Evolutionary conservation across 1,140 invertebrate species (phyloP).

Genomic region (Scylla paramamosain): DNA sequence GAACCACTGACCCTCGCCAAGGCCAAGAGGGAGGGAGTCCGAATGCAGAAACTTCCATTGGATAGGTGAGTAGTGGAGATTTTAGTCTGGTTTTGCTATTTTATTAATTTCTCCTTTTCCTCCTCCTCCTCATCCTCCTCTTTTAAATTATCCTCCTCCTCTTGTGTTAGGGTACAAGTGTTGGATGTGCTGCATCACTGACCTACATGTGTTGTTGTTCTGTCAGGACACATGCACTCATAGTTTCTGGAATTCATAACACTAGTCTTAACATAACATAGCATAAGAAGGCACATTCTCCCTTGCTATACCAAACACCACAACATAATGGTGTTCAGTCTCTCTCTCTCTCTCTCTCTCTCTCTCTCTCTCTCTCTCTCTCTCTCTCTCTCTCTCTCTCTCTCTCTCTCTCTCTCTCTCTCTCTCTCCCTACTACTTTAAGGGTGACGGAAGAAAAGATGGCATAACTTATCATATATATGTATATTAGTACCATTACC

Average conservation of each 20-base stretch:
- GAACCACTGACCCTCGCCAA: slow-evolving; percentile 91
- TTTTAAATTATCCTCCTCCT: too few relatives aligned
- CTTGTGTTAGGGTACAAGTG: too few relatives aligned
- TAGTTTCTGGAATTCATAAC: background rate
- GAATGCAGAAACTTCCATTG: slow-evolving; percentile 89
- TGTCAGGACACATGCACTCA: background rate
- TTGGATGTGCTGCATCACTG: too few relatives aligned
- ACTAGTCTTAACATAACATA: background rate
- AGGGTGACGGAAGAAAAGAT: too few relatives aligned
- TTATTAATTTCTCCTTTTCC: too few relatives aligned
- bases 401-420: slow-evolving; percentile 12
- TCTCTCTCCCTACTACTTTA: too few relatives aligned
- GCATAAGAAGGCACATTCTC: too few relatives aligned
- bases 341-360: too few relatives aligned
- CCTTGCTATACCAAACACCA: background rate
- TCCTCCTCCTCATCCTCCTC: too few relatives aligned
- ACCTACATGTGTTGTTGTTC: too few relatives aligned
- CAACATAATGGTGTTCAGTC: background rate
- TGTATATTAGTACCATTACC: too few relatives aligned
- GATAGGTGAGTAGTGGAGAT: slow-evolving; percentile 84
- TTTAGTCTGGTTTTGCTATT: background rate
- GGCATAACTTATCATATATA: too few relatives aligned
- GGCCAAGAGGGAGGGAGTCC: slow-evolving; percentile 90
- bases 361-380: slow-evolving; percentile 12
- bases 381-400: slow-evolving; percentile 12